phyloP scores from a whole-genome alignment of 2,888 invertebrate species.

The Epinotia bilunana region DNA sequence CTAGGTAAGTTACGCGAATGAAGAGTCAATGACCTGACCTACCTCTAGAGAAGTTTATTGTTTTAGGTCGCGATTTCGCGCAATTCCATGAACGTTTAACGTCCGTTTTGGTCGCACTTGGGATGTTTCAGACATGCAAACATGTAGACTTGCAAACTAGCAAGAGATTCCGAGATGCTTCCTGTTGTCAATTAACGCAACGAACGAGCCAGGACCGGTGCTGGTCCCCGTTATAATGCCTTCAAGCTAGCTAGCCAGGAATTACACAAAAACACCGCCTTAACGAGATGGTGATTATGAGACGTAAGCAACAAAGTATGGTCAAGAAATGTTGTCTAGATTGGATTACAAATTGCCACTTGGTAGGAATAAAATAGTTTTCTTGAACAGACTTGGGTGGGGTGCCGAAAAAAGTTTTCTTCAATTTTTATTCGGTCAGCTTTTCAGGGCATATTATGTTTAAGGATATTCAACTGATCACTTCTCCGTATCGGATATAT shows the following conservation, averaged over 20 bases:
- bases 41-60: neutral
- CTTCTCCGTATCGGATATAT: no score
- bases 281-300: conserved; percentile 35
- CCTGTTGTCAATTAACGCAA: conserved; percentile 71
- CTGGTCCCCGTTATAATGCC: conserved; percentile 56
- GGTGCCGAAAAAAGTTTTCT: neutral
- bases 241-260: conserved; percentile 35
- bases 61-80: neutral
- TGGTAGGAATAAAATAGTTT: conserved; percentile 6
- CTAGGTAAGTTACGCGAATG: no score
- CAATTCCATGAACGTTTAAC: neutral
- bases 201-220: conserved; percentile 55
- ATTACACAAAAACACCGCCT: conserved; percentile 27
- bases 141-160: neutral
- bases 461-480: no score
- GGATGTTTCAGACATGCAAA: neutral
- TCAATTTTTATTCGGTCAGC: neutral
- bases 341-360: conserved; percentile 15
- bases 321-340: conserved; percentile 18
- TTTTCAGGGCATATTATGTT: no score
- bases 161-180: conserved; percentile 54
- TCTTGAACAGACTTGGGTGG: neutral
- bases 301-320: conserved; percentile 40
- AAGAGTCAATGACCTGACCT: no score
- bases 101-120: neutral